Base-by-base conservation (phyloP, 2,888 invertebrate species). In the Sceliomorpha sp. region DNA sequence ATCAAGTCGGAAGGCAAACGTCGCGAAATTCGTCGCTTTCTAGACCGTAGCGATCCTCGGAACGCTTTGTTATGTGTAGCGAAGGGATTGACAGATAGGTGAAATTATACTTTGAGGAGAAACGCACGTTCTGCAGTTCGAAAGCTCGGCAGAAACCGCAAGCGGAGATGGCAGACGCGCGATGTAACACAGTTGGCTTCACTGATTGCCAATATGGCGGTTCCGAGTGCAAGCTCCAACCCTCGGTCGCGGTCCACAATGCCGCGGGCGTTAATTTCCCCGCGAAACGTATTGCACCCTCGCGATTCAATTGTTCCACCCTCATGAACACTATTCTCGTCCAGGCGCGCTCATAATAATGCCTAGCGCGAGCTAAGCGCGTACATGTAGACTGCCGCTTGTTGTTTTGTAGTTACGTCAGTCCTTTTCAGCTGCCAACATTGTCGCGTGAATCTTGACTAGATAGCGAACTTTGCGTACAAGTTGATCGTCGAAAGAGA, bases 211-310 rank as follows among this genome's bases (percentile, higher is more conserved):
- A 85, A 85, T 85, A 84, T 82, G 79, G 77, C 73, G 71, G 59
- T 51, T 29, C 58, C 31, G 37, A 24, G 53, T 8, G 56, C 13
- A 39, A 51, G 56, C 69, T 55, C 42, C 55, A 62, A 64, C 64
- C 60, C 58, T 55, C 70, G 70, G 72, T 67, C 67, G 72, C 69
- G 73, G 72, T 70, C 75, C 75, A 80, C 82, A 83, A 82, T 83
- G 82, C 86, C 80, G 77, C 81, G 77, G 82, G 86, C 83, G 85
- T 84, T 86, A 86, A 87, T 87, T 86, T 85, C 78, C 73, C 81
- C 80, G 74, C 83, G 84, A 84, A 85, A 84, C 81, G 78, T 82
- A 86, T 84, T 84, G 82, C 84, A 81, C 75, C 79, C 82, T 66
- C 75, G 80, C 83, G 81, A 86, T 86, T 84, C 83, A 84, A 85